These are phyloP conservation scores for Catharus fuscescens DNA, from an alignment of 2,113 vertebrate genomes.

Conservation along the genomic window DNA sequence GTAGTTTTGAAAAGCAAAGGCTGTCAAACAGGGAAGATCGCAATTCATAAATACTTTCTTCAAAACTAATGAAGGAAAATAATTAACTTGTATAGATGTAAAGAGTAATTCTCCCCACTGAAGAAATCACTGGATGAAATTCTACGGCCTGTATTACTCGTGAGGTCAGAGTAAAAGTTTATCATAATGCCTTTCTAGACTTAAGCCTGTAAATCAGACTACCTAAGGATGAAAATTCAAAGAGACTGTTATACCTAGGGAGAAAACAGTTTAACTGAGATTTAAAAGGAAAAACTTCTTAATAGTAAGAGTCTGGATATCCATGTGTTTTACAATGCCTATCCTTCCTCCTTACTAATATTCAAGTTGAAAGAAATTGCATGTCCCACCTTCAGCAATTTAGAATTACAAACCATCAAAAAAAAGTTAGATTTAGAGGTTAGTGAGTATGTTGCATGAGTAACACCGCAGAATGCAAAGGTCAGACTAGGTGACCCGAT, in stretches of 20 bases:
- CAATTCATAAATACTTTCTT: background rate
- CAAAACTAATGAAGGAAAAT: background rate
- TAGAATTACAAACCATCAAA: background rate
- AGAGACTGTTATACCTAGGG: background rate
- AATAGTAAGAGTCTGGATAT: background rate
- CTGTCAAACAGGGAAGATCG: background rate
- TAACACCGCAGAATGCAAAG: background rate
- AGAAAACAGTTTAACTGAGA: background rate
- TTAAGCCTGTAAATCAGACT: background rate
- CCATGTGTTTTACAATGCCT: background rate
- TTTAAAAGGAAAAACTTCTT: background rate
- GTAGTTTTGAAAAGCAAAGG: background rate
- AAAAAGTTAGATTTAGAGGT: background rate
- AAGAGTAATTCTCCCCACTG: background rate
- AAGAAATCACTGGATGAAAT: background rate
- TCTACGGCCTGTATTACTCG: background rate
- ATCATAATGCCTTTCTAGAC: background rate
- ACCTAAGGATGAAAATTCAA: background rate
- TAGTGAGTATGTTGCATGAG: background rate
- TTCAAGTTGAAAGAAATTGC: background rate
- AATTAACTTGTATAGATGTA: background rate
- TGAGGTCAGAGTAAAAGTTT: background rate
- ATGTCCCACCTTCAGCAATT: background rate
- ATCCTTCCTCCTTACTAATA: background rate
- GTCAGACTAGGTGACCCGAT: background rate